A percentile compares a stretch with the other conserved stretches of the same genome.
phyloP scores from a whole-genome alignment of 2,113 vertebrate genomes.

The Petrocephalus zakoni region DNA sequence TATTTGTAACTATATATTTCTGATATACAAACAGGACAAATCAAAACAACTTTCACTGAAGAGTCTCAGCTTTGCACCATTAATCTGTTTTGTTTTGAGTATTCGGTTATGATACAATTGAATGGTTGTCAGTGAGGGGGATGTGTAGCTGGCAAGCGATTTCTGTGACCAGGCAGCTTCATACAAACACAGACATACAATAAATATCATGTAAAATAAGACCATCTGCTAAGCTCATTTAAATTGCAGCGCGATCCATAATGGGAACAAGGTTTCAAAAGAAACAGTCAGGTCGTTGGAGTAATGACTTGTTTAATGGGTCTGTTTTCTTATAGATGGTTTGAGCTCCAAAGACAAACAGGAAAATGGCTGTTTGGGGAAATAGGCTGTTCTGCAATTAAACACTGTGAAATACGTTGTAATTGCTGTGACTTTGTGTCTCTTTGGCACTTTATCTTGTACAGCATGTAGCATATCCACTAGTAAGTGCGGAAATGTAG shows the following conservation, averaged over 20 bases:
- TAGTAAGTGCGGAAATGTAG: background rate
- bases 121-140: background rate
- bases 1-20: background rate
- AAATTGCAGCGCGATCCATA: background rate
- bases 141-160: background rate
- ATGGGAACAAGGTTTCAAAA: background rate
- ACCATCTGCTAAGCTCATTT: background rate
- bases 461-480: background rate
- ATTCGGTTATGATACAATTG: background rate
- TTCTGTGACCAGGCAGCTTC: background rate
- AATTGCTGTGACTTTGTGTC: background rate
- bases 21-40: background rate
- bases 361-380: background rate
- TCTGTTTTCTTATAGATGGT: background rate
- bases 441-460: background rate
- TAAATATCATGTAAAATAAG: background rate
- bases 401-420: background rate
- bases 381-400: background rate
- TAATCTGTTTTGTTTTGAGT: background rate
- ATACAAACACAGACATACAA: background rate
- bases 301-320: background rate
- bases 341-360: background rate
- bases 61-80: background rate
- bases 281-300: background rate
- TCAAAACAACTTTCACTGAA: background rate